phyloP scores from a whole-genome alignment of 2,888 invertebrate species.

The Drosophila macrospina region DNA sequence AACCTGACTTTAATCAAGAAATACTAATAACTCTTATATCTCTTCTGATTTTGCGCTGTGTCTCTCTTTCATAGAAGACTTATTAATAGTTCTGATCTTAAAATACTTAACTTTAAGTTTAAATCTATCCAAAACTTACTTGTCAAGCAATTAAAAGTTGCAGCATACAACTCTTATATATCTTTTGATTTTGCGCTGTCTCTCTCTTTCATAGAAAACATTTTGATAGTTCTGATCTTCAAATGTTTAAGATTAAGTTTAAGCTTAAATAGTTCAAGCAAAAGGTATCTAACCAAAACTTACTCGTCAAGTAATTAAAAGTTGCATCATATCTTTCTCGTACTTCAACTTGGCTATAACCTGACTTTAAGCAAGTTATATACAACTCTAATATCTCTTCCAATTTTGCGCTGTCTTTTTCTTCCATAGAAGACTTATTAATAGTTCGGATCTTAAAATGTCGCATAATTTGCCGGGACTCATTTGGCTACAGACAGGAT shows the following conservation, averaged over 20 bases:
- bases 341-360: neutral
- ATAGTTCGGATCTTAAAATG: conserved; percentile 34
- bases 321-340: neutral
- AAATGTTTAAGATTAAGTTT: no score
- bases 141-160: no score
- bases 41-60: neutral
- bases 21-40: neutral
- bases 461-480: conserved; percentile 57
- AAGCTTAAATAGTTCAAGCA: no score
- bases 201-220: no score
- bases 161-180: neutral
- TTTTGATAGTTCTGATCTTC: no score
- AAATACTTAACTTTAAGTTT: no score
- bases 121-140: no score
- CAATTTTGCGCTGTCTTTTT: neutral
- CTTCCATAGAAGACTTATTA: neutral
- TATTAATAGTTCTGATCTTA: no score
- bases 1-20: no score
- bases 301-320: conserved; percentile 18
- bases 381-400: neutral
- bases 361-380: neutral
- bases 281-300: conserved; percentile 11
- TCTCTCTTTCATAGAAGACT: no score
- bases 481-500: conserved; percentile 36
- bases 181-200: neutral